phyloP scores from a whole-genome alignment of 1,140 invertebrate genomes.

The Luehdorfia chinensis region DNA sequence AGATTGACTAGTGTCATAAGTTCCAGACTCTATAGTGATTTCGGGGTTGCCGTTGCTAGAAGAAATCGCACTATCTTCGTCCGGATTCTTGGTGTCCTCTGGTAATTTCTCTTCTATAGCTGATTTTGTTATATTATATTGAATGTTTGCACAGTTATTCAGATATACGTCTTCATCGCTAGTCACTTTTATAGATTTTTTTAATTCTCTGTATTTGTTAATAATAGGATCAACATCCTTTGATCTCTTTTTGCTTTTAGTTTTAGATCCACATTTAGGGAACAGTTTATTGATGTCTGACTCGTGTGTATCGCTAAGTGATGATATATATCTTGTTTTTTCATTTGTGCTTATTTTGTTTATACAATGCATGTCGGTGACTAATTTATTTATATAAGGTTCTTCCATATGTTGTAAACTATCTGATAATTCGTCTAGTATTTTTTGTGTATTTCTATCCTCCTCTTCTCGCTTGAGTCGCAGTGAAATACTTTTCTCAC shows the following conservation, averaged over 20 bases:
- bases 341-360: conserved; percentile 78
- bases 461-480: conserved; percentile 65
- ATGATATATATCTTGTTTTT: conserved; percentile 72
- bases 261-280: conserved; percentile 67
- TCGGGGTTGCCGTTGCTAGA: conserved; percentile 75
- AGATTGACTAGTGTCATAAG: conserved; percentile 71
- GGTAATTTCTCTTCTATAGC: conserved; percentile 51
- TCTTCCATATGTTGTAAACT: conserved; percentile 78
- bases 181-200: conserved; percentile 65
- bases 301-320: conserved; percentile 59
- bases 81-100: conserved; percentile 65
- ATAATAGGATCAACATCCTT: conserved; percentile 71
- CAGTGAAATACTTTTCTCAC: conserved; percentile 67
- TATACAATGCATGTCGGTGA: conserved; percentile 77
- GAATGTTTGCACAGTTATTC: conserved; percentile 72
- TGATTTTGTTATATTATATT: conserved; percentile 59
- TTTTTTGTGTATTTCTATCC: conserved; percentile 68
- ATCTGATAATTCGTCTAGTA: conserved; percentile 64
- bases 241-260: conserved; percentile 68
- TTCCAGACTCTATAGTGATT: conserved; percentile 71
- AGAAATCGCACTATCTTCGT: conserved; percentile 71
- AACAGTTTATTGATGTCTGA: conserved; percentile 67
- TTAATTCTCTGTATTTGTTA: conserved; percentile 70
- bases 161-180: conserved; percentile 70
- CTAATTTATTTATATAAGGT: conserved; percentile 78